Conservation (phyloP, 2,113 vertebrate species). For the Charadrius vociferus region DNA sequence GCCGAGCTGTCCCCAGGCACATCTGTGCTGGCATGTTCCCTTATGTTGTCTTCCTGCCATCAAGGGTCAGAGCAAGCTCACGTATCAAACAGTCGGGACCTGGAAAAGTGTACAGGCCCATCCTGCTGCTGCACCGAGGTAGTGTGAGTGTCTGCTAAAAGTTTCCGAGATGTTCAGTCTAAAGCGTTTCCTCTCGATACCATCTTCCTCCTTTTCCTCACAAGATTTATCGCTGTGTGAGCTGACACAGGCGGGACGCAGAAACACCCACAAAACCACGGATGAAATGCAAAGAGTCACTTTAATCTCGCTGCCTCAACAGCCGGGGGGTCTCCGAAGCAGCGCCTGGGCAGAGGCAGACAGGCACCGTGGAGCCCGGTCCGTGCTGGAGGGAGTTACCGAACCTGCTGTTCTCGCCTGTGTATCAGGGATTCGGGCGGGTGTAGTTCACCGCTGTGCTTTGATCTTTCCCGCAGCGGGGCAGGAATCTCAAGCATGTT, state of each 20-base stretch:
- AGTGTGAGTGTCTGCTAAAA: not conserved
- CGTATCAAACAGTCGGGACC: accelerated
- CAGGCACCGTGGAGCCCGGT: not conserved
- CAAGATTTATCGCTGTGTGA: not conserved
- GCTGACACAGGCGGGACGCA: not conserved
- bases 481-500: not conserved
- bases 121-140: accelerated
- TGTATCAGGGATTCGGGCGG: not conserved
- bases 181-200: accelerated
- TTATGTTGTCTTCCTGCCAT: accelerated
- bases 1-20: not conserved
- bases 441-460: not conserved
- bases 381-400: not conserved
- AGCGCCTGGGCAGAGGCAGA: no score
- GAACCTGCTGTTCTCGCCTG: not conserved
- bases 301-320: not conserved
- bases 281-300: not conserved
- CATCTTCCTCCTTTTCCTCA: not conserved
- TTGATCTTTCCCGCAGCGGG: not conserved
- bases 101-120: not conserved
- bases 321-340: not conserved
- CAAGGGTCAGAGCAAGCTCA: not conserved
- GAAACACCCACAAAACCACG: not conserved
- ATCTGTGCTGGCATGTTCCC: accelerated
- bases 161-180: not conserved